Evolutionary conservation across 2,113 vertebrate species (phyloP).

Genomic region (Telmatochromis sp.): DNA sequence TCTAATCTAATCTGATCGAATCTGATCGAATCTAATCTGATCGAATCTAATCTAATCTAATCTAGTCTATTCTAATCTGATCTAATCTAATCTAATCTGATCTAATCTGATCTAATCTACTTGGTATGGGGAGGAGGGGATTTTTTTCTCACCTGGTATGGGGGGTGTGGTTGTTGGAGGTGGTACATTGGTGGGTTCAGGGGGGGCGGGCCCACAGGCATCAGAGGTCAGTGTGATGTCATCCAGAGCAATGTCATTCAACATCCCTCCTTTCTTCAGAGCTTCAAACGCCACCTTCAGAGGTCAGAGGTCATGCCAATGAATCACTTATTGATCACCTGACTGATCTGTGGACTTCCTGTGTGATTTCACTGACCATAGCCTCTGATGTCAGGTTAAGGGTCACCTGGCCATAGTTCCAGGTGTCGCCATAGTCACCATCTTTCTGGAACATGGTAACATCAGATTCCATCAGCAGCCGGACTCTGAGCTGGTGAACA

Average conservation of each 20-base stretch:
- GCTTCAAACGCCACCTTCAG: conserved; percentile 83
- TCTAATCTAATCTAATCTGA: fast-evolving
- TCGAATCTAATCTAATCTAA: fast-evolving
- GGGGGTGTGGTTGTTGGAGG: conserved; percentile 46
- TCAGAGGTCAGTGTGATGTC: conserved; percentile 76
- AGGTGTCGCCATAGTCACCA: conserved; percentile 85
- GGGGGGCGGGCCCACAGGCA: conserved; percentile 65
- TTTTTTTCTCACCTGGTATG: conserved; percentile 64
- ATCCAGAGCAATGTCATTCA: conserved; percentile 83
- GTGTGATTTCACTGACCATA: conserved; percentile 65
- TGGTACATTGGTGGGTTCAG: conserved; percentile 82
- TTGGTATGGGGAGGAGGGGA: neutral
- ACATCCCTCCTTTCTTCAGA: conserved; percentile 52
- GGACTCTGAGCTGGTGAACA: conserved; percentile 71
- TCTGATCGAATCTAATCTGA: fast-evolving
- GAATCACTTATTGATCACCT: neutral
- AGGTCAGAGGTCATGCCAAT: neutral
- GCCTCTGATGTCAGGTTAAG: conserved; percentile 72
- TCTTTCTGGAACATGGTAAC: conserved; percentile 74
- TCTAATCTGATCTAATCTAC: neutral
- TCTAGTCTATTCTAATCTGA: fast-evolving
- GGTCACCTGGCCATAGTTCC: conserved; percentile 86
- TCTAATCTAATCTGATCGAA: fast-evolving
- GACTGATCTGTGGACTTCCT: neutral
- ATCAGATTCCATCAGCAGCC: neutral